Conservation (phyloP, 1,140 invertebrate genomes). For the Thaumetopoea pityocampa region DNA sequence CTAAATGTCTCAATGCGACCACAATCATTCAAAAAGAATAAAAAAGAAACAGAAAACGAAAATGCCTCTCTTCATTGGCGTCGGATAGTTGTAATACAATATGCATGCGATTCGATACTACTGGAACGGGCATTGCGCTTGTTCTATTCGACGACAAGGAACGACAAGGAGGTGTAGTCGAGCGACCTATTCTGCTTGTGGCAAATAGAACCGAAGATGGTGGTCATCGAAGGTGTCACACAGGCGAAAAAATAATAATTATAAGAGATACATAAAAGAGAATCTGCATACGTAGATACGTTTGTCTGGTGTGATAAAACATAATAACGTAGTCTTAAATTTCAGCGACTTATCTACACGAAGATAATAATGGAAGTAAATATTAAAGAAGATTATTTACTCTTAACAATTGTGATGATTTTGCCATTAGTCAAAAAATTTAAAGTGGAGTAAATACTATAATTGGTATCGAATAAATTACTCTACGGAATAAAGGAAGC, state of each 20-base stretch:
- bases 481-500: conserved; percentile 51
- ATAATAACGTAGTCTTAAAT: conserved; percentile 28
- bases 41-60: conserved; percentile 54
- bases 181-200: conserved; percentile 38
- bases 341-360: conserved; percentile 44
- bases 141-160: conserved; percentile 42
- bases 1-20: conserved; percentile 58
- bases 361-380: conserved; percentile 31
- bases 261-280: conserved; percentile 33
- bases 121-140: background rate
- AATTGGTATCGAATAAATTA: conserved; percentile 32
- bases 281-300: conserved; percentile 29
- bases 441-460: conserved; percentile 31
- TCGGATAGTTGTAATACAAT: conserved; percentile 27
- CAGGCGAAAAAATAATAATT: conserved; percentile 37
- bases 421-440: conserved; percentile 73
- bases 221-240: conserved; percentile 32
- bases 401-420: conserved; percentile 74
- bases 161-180: conserved; percentile 35
- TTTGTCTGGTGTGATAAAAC: conserved; percentile 34
- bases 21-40: conserved; percentile 66
- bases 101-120: background rate
- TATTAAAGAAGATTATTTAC: conserved; percentile 27
- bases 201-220: conserved; percentile 36
- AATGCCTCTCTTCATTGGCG: conserved; percentile 41